Conservation (phyloP, 2,797 vertebrate species). For the Phylloscopus collybita region DNA sequence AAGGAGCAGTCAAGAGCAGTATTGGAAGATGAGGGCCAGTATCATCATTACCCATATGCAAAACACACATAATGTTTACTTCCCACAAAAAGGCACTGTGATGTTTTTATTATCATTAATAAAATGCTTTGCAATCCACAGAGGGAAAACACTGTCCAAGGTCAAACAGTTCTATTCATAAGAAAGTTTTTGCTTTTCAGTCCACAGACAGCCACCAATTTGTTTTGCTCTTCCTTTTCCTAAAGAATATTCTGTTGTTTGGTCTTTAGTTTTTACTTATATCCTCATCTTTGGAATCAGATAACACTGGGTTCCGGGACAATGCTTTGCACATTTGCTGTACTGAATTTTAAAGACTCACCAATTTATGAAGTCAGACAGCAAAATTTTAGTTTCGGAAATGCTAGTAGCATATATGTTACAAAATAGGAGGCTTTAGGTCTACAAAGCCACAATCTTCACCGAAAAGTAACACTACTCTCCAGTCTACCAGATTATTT, state of each 20-base stretch:
- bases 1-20: neutral
- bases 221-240: neutral
- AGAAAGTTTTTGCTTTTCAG: neutral
- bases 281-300: neutral
- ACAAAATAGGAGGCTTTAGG: neutral
- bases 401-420: neutral
- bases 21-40: neutral
- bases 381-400: neutral
- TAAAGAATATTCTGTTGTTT: neutral
- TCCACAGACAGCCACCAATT: neutral
- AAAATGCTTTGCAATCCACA: neutral
- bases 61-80: neutral
- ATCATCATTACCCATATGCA: neutral
- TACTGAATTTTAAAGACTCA: neutral
- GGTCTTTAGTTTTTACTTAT: neutral
- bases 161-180: neutral
- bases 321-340: neutral
- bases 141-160: neutral
- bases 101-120: neutral
- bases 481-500: neutral
- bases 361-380: neutral
- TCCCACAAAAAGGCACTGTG: neutral
- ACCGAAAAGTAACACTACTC: neutral
- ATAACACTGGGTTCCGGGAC: neutral
- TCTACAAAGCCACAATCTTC: neutral